Base-by-base conservation (phyloP, 2,113 vertebrate species). In the Aptenodytes patagonicus region DNA sequence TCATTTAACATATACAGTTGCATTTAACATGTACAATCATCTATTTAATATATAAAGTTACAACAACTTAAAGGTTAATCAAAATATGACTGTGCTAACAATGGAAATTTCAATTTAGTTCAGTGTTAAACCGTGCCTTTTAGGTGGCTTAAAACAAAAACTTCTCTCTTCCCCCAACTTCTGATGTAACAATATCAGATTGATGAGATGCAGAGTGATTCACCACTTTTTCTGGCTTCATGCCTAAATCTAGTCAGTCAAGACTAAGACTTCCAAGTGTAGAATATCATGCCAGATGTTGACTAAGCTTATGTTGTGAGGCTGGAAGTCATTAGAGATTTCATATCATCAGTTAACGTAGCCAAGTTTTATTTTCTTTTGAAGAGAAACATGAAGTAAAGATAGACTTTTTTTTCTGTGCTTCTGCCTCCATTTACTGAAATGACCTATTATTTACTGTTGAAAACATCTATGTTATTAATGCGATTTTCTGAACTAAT, bases 281-380 rank as follows among this genome's bases (percentile, higher is more conserved):
- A 87, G 92, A 96, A 91, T 92, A 93, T 61, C 40, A 34, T 93
- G 55, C 84, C 84, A 95, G 82, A 95, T 97, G 94, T 97, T 98
- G 94, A 97, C 73, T 96, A 96, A 96, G 51, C 68, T 77, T 94
- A 83, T 94, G 46, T 72, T 96, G 80, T 90, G 82, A 93, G 75
- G 38, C 47, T 97, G 82, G 61, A 94, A 93, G 49, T 73, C 64
- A 93, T 88, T 70, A 54, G 58, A 93, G 57, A 92, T 95, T 95
- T 95, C 18, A 28, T 86, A 62, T 96, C 76, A 49, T 49, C 92
- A 87, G 62, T 77, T 87, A 90, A 92, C 7, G 3, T 91, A 93
- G 34, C 13, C 57, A 90, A 94, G 24, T 79, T 95, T 42, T 60
- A 24, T 95, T 95, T 97, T 73, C 25, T 75, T 95, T 64, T 83